These are phyloP conservation scores for Oncorhynchus tshawytscha DNA, from an alignment of 2,113 vertebrate species.

Conservation along the genomic window DNA sequence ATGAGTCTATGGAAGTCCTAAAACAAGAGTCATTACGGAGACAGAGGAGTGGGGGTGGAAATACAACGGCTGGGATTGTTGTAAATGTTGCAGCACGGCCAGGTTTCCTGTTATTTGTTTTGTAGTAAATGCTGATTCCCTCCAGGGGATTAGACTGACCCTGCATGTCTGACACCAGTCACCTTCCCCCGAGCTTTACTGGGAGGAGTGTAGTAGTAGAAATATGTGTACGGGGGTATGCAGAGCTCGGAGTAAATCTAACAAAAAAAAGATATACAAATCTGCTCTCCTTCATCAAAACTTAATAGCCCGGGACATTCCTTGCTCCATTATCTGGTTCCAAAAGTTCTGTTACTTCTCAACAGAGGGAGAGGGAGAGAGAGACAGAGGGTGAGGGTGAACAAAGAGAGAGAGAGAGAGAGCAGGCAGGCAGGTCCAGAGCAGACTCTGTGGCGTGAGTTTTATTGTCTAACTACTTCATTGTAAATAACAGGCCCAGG, in stretches of 20 bases:
- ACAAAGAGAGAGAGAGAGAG: no score
- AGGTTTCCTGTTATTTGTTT: conserved; percentile 65
- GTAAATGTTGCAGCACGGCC: conserved; percentile 36
- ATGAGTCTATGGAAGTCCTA: conserved; percentile 36
- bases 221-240: not conserved
- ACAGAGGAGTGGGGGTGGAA: conserved; percentile 17
- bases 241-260: not conserved
- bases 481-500: conserved; percentile 67
- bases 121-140: conserved; percentile 61
- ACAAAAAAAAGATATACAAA: conserved; percentile 25
- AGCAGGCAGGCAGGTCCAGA: conserved; percentile 19
- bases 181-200: not conserved
- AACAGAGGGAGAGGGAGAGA: not conserved
- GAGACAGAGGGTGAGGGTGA: no score
- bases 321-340: conserved; percentile 57
- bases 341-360: conserved; percentile 41
- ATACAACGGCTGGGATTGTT: conserved; percentile 62
- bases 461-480: conserved; percentile 70
- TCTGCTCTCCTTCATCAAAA: conserved; percentile 52
- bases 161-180: conserved; percentile 22
- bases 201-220: no score
- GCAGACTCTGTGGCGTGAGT: conserved; percentile 66
- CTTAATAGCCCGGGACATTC: conserved; percentile 55
- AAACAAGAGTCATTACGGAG: no score
- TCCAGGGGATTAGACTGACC: conserved; percentile 48